These are phyloP conservation scores for Rhegmatorhina hoffmannsi DNA, from an alignment of 2,113 vertebrate genomes.

Conservation along the genomic window DNA sequence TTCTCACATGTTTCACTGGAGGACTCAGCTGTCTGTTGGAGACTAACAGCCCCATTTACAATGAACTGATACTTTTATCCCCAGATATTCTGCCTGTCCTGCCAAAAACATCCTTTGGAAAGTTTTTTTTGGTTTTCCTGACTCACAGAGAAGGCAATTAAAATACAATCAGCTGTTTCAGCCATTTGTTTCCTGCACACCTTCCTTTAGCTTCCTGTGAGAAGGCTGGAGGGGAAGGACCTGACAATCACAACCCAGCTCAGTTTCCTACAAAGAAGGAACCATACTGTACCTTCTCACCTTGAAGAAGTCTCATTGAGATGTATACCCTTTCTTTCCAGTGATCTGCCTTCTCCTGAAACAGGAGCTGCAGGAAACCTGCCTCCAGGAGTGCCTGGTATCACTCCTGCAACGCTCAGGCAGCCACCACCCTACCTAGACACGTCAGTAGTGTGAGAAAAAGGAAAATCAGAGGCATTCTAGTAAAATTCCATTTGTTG, in stretches of 20 bases:
- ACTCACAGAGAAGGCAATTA: background rate
- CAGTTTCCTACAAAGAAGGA: background rate
- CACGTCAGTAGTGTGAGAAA: fast-evolving
- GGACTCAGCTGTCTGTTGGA: fast-evolving
- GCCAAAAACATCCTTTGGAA: background rate
- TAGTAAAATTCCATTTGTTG: background rate
- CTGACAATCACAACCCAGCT: background rate
- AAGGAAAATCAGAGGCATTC: background rate
- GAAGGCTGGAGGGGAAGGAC: background rate
- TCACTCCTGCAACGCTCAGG: background rate
- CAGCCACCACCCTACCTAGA: background rate
- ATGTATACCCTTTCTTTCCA: background rate
- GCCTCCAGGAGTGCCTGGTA: fast-evolving
- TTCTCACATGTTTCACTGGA: background rate
- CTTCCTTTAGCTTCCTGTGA: background rate
- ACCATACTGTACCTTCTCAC: background rate
- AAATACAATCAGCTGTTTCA: background rate
- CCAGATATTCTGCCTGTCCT: background rate
- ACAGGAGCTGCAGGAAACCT: background rate
- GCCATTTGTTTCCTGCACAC: background rate
- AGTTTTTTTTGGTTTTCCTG: background rate
- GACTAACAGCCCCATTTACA: background rate
- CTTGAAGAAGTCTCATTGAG: background rate
- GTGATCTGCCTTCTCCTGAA: background rate
- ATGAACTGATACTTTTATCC: background rate